These are phyloP conservation scores for Ametastegia equiseti DNA, from an alignment of 2,888 invertebrate genomes.

Conservation along the genomic window DNA sequence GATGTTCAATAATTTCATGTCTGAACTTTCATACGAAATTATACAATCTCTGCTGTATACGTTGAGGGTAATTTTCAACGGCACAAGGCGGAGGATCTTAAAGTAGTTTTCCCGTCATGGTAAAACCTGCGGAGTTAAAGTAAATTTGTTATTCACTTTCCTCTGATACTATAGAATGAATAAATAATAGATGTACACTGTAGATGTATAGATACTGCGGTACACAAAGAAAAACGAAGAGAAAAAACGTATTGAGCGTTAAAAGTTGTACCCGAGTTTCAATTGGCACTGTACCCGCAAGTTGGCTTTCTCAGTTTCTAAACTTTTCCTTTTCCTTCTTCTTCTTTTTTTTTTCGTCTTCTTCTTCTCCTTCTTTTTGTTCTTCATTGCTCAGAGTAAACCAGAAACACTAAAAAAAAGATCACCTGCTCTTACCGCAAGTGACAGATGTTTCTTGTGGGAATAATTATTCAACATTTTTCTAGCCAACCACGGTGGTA, in stretches of 20 bases:
- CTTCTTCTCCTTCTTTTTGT: too few species aligned
- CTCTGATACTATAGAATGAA: background rate
- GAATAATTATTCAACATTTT: conserved; percentile 1
- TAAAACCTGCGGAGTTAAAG: background rate
- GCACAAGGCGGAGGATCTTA: background rate
- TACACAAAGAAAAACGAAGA: background rate
- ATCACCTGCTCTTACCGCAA: conserved; percentile 10
- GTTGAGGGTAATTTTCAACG: background rate
- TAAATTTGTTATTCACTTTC: background rate
- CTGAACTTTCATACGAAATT: background rate
- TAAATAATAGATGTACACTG: background rate
- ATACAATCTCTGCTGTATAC: background rate
- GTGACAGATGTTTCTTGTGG: conserved; percentile 29
- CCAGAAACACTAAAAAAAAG: background rate
- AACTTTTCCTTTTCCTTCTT: too few species aligned
- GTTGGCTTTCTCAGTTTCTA: background rate
- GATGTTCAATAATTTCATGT: background rate
- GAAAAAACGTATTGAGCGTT: background rate
- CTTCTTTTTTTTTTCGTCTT: too few species aligned
- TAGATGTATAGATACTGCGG: background rate
- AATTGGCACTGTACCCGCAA: conserved; percentile 15
- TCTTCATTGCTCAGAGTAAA: background rate
- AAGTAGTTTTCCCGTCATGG: background rate
- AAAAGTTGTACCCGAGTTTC: conserved; percentile 11
- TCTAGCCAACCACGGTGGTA: background rate